phyloP scores from a whole-genome alignment of 2,113 vertebrate species.

The Bos javanicus region DNA sequence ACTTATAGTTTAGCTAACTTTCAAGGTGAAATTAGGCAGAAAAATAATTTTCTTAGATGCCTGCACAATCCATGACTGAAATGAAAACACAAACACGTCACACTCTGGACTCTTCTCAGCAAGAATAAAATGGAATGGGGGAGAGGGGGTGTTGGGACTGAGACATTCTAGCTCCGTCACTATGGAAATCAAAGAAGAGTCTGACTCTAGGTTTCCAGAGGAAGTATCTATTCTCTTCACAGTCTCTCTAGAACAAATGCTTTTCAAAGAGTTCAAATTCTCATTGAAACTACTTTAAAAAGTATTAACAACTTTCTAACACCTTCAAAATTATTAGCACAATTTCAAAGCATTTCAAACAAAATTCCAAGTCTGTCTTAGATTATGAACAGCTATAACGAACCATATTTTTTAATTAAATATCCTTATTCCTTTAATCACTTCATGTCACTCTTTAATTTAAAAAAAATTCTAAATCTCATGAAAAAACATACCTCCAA shows the following conservation, averaged over 20 bases:
- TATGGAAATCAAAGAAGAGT: background rate
- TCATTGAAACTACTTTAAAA: conserved; percentile 28
- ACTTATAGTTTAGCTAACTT: background rate
- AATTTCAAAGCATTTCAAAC: conserved; percentile 34
- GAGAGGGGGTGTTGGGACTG: background rate
- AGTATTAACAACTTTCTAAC: conserved; percentile 25
- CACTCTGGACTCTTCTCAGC: background rate
- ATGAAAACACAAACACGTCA: background rate
- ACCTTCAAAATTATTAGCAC: conserved; percentile 7
- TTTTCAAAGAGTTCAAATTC: conserved; percentile 24
- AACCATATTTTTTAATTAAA: background rate
- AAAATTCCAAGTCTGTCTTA: conserved; percentile 7
- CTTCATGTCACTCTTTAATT: background rate
- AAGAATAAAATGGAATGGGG: background rate
- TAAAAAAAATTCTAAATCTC: conserved; percentile 20
- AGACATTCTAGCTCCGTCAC: background rate
- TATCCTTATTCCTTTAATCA: conserved; percentile 20
- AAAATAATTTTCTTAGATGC: background rate
- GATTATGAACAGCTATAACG: background rate
- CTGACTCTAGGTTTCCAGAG: conserved; percentile 16
- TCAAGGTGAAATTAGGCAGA: background rate
- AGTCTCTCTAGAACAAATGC: background rate
- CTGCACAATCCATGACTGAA: background rate
- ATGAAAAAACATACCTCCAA: background rate
- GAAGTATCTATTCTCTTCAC: conserved; percentile 19